Evolutionary conservation across 2,113 vertebrate species (phyloP).

Genomic region (Leucosticte australis): DNA sequence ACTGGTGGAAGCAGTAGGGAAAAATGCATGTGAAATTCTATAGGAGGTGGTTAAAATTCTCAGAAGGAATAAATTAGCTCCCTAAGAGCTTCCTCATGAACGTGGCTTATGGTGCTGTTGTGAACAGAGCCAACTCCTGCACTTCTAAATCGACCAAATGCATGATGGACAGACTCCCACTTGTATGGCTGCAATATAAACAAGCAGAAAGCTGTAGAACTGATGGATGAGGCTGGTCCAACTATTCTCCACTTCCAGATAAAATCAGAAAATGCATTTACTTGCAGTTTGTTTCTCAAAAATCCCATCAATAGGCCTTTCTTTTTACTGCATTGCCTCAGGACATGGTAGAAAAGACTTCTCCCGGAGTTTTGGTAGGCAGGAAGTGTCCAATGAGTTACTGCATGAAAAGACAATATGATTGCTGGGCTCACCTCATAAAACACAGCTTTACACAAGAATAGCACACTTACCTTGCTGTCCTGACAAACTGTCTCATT

Average conservation of each 20-base stretch:
- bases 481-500: neutral
- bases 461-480: neutral
- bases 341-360: neutral
- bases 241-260: neutral
- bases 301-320: neutral
- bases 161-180: neutral
- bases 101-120: neutral
- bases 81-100: neutral
- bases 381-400: neutral
- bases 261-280: slow-evolving; percentile 10
- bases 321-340: neutral
- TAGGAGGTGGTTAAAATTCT: neutral
- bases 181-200: neutral
- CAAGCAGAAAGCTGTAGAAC: neutral
- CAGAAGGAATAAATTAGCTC: neutral
- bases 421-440: neutral
- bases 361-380: neutral
- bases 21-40: neutral
- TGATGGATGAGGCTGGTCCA: neutral
- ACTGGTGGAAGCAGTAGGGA: neutral
- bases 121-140: neutral
- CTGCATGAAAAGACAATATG: neutral
- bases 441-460: neutral
- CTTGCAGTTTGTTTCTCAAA: slow-evolving; percentile 11
- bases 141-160: neutral